A percentile compares a stretch with the other conserved stretches of the same genome.
Evolutionary conservation across 2,113 vertebrate species (phyloP).

Genomic region (Mellivora capensis): DNA sequence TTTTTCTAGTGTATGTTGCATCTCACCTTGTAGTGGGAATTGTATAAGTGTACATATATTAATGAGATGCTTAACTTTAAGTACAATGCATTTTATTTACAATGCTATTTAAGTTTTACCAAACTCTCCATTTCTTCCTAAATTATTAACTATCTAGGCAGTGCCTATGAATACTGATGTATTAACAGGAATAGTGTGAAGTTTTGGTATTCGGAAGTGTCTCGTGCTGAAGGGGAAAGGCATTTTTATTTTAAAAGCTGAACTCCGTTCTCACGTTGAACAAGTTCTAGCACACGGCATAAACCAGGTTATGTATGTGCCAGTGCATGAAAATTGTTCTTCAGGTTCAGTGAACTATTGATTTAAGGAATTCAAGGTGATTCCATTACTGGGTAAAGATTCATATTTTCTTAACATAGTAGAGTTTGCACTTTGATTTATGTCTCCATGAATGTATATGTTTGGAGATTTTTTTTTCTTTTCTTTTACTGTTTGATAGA

Average conservation of each 20-base stretch:
- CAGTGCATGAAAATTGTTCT: conserved; percentile 39
- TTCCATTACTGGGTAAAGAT: conserved; percentile 59
- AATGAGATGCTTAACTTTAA: background rate
- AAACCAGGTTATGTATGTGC: conserved; percentile 39
- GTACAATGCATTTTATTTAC: background rate
- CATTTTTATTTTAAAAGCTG: background rate
- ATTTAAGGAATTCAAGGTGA: conserved; percentile 64
- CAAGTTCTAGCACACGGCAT: background rate
- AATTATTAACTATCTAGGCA: background rate
- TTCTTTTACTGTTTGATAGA: conserved; percentile 24
- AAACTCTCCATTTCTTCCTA: background rate
- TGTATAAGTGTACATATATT: background rate
- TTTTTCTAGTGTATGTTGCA: background rate
- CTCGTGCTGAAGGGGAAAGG: background rate
- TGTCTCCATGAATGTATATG: background rate
- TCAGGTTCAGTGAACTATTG: conserved; percentile 55
- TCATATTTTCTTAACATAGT: conserved; percentile 59
- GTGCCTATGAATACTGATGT: background rate
- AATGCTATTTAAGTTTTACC: background rate
- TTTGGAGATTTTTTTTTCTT: conserved; percentile 31
- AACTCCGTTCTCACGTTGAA: background rate
- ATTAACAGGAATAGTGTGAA: background rate
- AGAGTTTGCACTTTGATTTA: conserved; percentile 62
- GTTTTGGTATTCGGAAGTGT: background rate
- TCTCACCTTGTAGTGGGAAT: background rate